phyloP scores from a whole-genome alignment of 2,888 invertebrate genomes.

The Eilema caniola region DNA sequence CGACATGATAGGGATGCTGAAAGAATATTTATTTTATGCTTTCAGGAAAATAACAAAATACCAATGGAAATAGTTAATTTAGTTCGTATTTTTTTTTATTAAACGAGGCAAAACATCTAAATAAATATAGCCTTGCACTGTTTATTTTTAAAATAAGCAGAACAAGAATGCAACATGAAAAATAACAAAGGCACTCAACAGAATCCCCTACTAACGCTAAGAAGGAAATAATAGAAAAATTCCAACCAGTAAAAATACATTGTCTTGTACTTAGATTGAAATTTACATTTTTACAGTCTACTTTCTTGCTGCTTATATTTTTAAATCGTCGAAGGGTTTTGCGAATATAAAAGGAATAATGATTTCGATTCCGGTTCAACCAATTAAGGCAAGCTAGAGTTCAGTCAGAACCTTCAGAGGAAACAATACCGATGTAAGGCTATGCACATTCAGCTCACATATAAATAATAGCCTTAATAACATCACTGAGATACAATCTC shows the following conservation, averaged over 20 bases:
- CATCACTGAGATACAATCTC: not conserved
- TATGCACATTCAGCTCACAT: not conserved
- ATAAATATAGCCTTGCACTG: conserved; percentile 42
- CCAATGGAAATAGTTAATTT: not conserved
- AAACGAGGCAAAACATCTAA: not conserved
- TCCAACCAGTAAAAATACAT: conserved; percentile 51
- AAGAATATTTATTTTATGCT: conserved; percentile 31
- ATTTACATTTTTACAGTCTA: conserved; percentile 21
- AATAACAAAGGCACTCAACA: conserved; percentile 56
- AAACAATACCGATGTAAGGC: not conserved
- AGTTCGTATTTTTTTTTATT: too few species aligned
- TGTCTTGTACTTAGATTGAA: conserved; percentile 45
- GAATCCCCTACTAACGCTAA: conserved; percentile 48
- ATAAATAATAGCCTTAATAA: not conserved
- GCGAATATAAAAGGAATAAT: not conserved
- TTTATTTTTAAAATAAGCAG: conserved; percentile 59
- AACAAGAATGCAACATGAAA: conserved; percentile 47
- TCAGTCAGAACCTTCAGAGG: not conserved
- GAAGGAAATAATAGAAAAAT: conserved; percentile 58
- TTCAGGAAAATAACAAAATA: conserved; percentile 15
- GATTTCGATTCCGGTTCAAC: not conserved
- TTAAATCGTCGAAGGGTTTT: not conserved
- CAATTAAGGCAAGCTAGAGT: not conserved
- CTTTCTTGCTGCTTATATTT: conserved; percentile 11
- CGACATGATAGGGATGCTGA: conserved; percentile 51